Conservation (phyloP, 1,140 invertebrate genomes). For the Lordiphosa mommai region DNA sequence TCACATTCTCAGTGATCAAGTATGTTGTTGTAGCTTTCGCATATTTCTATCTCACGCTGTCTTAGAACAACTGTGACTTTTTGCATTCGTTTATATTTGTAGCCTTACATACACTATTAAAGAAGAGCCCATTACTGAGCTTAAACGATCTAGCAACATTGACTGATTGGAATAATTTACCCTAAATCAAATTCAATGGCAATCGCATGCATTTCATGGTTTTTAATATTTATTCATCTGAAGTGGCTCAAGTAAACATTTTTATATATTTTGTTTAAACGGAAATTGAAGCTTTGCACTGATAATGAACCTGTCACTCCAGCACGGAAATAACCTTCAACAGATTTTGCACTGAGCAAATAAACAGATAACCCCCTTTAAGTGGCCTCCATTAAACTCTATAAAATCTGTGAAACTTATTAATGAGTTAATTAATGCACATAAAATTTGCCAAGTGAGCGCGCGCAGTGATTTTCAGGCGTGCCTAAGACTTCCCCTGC, state of each 20-base stretch:
- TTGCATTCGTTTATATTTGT: too few species aligned
- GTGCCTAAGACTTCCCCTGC: constrained; percentile 19
- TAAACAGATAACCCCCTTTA: constrained; percentile 32
- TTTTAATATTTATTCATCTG: not conserved
- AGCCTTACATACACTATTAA: too few species aligned
- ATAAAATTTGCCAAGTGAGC: constrained; percentile 25
- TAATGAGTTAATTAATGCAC: not conserved
- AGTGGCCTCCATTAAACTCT: constrained; percentile 6
- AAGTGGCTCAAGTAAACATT: not conserved
- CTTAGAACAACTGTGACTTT: too few species aligned
- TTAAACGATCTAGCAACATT: too few species aligned
- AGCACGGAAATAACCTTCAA: constrained; percentile 17
- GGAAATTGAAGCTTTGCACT: constrained; percentile 26
- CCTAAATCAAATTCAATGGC: not conserved
- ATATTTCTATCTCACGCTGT: too few species aligned
- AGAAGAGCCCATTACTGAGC: too few species aligned
- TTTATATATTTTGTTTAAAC: constrained; percentile 24
- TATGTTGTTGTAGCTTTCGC: too few species aligned
- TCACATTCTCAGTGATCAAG: too few species aligned
- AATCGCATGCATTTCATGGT: not conserved
- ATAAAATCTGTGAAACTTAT: constrained; percentile 24
- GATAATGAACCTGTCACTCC: constrained; percentile 29
- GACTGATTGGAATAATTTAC: too few species aligned
- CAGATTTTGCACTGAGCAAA: constrained; percentile 23
- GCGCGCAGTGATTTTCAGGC: constrained; percentile 66